Conservation (phyloP, 2,888 invertebrate genomes). For the Axea sp. region DNA sequence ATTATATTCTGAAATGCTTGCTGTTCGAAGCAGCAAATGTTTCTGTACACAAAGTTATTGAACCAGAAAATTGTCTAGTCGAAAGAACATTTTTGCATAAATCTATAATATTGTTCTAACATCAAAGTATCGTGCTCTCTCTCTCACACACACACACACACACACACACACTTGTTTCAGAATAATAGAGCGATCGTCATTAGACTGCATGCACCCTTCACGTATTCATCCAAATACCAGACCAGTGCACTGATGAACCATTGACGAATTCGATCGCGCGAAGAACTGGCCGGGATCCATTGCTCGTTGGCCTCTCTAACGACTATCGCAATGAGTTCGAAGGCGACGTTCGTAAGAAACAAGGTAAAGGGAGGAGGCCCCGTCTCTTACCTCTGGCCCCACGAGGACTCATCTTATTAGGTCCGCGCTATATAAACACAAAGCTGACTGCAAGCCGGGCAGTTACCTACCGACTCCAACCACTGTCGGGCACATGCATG, state of each 20-base stretch:
- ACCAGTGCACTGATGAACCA: not conserved
- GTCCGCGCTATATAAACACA: constrained; percentile 78
- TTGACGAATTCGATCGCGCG: not conserved
- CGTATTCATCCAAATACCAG: no score
- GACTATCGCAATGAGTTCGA: constrained; percentile 63
- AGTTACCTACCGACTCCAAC: constrained; percentile 75
- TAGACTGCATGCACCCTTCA: no score
- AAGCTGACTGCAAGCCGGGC: constrained; percentile 70
- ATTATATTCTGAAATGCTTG: no score
- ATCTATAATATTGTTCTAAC: no score
- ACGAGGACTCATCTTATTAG: constrained; percentile 78
- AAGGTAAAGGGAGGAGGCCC: constrained; percentile 64
- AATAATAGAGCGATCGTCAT: no score
- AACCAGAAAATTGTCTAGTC: no score
- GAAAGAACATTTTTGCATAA: no score
- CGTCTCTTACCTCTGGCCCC: constrained; percentile 64
- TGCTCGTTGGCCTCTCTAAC: constrained; percentile 59
- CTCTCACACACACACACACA: no score
- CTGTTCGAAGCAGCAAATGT: no score
- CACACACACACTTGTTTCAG: no score
- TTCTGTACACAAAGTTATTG: no score
- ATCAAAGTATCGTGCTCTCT: no score
- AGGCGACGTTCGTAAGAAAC: constrained; percentile 56
- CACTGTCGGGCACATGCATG: constrained; percentile 69
- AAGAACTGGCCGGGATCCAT: not conserved